Conservation (phyloP, 2,888 invertebrate genomes). For the Dicycla oo region DNA sequence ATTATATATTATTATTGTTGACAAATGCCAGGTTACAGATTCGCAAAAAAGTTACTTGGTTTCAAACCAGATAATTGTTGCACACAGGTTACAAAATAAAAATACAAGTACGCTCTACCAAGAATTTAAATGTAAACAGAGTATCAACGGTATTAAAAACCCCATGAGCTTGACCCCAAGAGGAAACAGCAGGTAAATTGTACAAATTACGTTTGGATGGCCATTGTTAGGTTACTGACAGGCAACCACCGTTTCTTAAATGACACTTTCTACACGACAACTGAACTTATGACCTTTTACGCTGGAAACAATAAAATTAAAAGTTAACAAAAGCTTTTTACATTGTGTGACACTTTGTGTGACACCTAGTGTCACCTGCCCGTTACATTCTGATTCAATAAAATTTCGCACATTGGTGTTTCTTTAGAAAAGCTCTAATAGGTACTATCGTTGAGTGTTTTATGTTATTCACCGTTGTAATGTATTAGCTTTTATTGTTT, state of each 20-base stretch:
- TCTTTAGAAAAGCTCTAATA: constrained; percentile 24
- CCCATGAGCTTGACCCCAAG: background rate
- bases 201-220: constrained; percentile 1
- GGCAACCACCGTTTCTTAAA: constrained; percentile 31
- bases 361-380: constrained; percentile 1
- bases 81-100: background rate
- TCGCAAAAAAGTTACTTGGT: background rate
- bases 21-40: background rate
- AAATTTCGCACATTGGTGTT: constrained; percentile 30
- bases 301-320: constrained; percentile 11
- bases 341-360: constrained; percentile 1
- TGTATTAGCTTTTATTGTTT: constrained; percentile 24
- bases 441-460: constrained; percentile 30
- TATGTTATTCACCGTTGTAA: constrained; percentile 49
- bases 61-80: background rate
- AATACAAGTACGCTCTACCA: background rate
- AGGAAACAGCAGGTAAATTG: background rate
- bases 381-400: constrained; percentile 38
- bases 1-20: background rate
- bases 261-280: constrained; percentile 17
- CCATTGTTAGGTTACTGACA: constrained; percentile 48
- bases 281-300: constrained; percentile 26
- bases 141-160: background rate
- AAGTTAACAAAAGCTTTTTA: background rate
- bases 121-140: background rate